Evolutionary conservation across 2,113 vertebrate species (phyloP), one percentile per base, ranked within the genome.

Genomic region (Poicephalus meyeri): DNA sequence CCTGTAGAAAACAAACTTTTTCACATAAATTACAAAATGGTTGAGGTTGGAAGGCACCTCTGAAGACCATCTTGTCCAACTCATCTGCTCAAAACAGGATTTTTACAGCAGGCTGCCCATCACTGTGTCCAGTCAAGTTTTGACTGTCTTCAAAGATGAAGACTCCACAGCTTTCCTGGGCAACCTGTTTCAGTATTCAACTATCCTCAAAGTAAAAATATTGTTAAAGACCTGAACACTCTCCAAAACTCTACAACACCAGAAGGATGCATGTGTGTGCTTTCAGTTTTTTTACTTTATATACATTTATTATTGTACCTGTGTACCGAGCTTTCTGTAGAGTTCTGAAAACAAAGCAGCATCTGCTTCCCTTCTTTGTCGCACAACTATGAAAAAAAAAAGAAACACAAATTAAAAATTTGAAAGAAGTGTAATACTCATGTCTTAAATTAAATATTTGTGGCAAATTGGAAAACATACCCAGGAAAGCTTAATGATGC

Each of bases 291-390:
- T 63, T 71, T 71, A 58, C 9, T n/a, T 10, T 71, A 25, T 5
- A 76, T 12, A 47, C 3, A 29, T 25, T 81, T 37, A 47, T 81
- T 46, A 35, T 24, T 83, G 39, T 96, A 99, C 99, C 99, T 99
- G 99, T 4, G 99, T 99, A 95, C 99, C 98, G 5, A 99, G 98
- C 92, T 99, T 99, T 92, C 99, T 97, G 94, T 99, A 99, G 70
- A 99, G 98, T 79, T 99, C 99, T 5, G 99, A 99, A 95, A 99
- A 99, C 72, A 99, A 93, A 31, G 99, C 99, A 25, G 99, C 99
- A 16, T 99, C 99, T 17, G 98, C 98, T 93, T 99, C 99, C 87
- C 99, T 98, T 88, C 99, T 98, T 96, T 99, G 99, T 82, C 99
- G 98, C 66, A 98, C 97, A 97, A 99, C 99, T 99, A 79, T 74